Conservation (phyloP, 2,888 invertebrate genomes). For the Caenorhabditis imperialis region DNA sequence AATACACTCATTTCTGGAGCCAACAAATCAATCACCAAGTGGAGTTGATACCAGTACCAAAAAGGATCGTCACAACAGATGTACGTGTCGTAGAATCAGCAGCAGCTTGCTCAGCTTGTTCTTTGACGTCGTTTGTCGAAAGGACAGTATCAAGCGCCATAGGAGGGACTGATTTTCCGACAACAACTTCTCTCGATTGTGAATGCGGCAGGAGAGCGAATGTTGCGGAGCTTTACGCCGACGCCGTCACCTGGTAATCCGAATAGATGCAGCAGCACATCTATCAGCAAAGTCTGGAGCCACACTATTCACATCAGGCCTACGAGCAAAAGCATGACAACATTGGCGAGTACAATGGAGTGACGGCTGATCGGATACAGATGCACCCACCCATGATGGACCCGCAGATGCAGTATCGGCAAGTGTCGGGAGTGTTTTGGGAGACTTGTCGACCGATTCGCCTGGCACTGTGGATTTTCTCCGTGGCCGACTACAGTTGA, state of each 20-base stretch:
- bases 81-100: constrained; percentile 9
- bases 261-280: constrained; percentile 6
- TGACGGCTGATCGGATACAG: neutral
- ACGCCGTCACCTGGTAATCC: constrained; percentile 30
- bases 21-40: too few species aligned
- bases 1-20: too few species aligned
- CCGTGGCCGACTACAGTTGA: too few species aligned
- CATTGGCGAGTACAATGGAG: neutral
- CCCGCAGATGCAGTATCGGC: neutral
- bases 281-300: constrained; percentile 17
- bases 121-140: constrained; percentile 16
- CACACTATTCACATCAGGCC: constrained; percentile 15
- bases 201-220: constrained; percentile 7
- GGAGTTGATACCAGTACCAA: constrained; percentile 15
- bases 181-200: constrained; percentile 29
- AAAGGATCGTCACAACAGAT: constrained; percentile 24
- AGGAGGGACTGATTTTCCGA: constrained; percentile 21
- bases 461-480: too few species aligned
- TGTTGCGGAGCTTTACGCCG: constrained; percentile 5
- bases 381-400: neutral
- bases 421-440: neutral
- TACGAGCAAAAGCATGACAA: constrained; percentile 9
- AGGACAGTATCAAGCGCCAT: constrained; percentile 27
- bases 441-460: too few species aligned
- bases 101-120: constrained; percentile 4